Evolutionary conservation across 2,113 vertebrate genomes (phyloP).

Genomic region (Dromaius novaehollandiae): DNA sequence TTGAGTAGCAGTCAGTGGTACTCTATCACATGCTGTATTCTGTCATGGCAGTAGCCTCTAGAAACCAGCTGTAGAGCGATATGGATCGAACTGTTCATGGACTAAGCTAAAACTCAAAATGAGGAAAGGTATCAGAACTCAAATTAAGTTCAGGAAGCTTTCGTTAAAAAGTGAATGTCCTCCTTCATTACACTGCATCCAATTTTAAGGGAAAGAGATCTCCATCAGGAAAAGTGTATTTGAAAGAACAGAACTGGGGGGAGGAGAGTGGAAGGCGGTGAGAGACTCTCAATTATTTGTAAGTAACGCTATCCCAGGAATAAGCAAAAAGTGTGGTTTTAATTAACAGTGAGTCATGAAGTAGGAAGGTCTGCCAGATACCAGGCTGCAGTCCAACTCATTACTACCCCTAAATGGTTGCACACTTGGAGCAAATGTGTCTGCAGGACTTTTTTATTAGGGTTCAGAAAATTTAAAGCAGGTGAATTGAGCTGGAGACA

Average conservation of each 20-base stretch:
- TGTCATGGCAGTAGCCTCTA: neutral
- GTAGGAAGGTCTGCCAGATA: slow-evolving; percentile 62
- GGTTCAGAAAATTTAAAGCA: slow-evolving; percentile 62
- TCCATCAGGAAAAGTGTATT: slow-evolving; percentile 29
- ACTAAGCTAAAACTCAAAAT: neutral
- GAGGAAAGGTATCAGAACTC: slow-evolving; percentile 1
- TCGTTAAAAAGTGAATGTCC: slow-evolving; percentile 17
- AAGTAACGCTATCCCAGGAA: slow-evolving; percentile 55
- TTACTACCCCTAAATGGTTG: slow-evolving; percentile 67
- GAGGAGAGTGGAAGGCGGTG: neutral
- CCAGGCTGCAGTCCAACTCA: slow-evolving; percentile 57
- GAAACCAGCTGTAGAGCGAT: neutral
- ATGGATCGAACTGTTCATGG: neutral
- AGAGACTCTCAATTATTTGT: slow-evolving; percentile 54
- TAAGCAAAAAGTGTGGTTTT: slow-evolving; percentile 77
- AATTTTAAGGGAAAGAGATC: slow-evolving; percentile 27
- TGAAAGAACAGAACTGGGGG: neutral
- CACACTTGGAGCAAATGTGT: slow-evolving; percentile 67
- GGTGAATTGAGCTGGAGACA: slow-evolving; percentile 54
- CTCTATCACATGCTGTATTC: neutral
- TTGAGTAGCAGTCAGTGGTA: neutral
- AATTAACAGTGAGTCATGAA: slow-evolving; percentile 76
- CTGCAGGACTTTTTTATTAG: slow-evolving; percentile 66
- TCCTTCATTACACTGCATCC: neutral
- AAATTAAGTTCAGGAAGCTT: neutral